Evolutionary conservation across 2,797 vertebrate species (phyloP), one percentile per base, ranked within the genome.

Genomic region (Myotis findleyi): DNA sequence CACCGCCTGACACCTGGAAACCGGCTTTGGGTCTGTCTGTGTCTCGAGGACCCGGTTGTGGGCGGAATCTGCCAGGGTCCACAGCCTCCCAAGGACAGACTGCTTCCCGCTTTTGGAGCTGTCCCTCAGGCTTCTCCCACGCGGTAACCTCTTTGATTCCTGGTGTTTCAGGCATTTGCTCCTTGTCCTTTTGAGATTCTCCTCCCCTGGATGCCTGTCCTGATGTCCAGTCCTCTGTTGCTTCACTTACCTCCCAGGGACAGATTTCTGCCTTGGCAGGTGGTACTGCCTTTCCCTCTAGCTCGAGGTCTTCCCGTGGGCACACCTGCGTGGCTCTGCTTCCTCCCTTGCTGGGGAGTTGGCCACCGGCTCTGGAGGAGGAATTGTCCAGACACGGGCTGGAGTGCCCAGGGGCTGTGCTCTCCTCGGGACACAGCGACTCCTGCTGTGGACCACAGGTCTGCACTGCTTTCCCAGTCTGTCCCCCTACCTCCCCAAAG

Each of bases 361-460:
- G 96, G 59, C n/a, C 84, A 75, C 2, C 57, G 9, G 27, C 79
- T 83, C 49, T 94, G 91, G 87, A 33, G 38, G 87, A 96, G 23
- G 20, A 23, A 71, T 27, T 51, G 93, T 94, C 95, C 93, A 47
- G 92, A 94, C 69, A 0, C 95, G 98, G 91, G 96, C 97, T 79
- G 18, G 93, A 33, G 51, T 49, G 66, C 97, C 82, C 92, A 51
- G 89, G 66, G 44, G 69, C 93, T 53, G 80, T 87, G 23, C 55
- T 80, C n/a, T 98, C 97, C 96, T 95, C 88, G 9, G 98, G 98
- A 96, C 98, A 98, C 71, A 98, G 96, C 38, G 98, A 97, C 76
- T 96, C 96, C 93, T 96, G 89, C 77, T 93, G 94, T 49, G 97
- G 95, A 73, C 33, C 66, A 13, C 9, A 5, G 91, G 47, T 97